Conservation (phyloP, 2,797 vertebrate species). For the Pelodytes ibericus region DNA sequence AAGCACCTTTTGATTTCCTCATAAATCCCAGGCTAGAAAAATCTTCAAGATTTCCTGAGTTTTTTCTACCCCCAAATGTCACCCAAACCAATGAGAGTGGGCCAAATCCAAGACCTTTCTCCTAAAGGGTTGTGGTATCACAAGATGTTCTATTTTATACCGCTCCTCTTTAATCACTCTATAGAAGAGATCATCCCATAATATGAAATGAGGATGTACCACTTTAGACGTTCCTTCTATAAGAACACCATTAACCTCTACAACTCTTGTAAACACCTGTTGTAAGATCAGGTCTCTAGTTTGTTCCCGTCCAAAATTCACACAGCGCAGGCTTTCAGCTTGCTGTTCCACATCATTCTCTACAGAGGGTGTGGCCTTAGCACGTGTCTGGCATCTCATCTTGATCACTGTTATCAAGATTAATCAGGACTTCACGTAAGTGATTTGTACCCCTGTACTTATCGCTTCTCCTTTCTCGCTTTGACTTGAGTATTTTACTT, state of each 20-base stretch:
- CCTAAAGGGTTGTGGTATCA: background rate
- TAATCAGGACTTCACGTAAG: background rate
- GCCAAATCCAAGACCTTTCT: background rate
- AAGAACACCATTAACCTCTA: too few relatives aligned
- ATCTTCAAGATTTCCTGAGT: background rate
- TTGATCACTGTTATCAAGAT: background rate
- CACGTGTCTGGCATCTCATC: background rate
- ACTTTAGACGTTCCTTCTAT: too few relatives aligned
- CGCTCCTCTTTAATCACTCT: background rate
- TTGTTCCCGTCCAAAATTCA: background rate
- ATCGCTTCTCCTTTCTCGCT: background rate
- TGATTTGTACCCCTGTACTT: background rate
- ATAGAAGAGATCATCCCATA: background rate
- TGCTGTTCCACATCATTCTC: background rate
- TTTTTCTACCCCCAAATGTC: background rate
- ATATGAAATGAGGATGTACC: background rate
- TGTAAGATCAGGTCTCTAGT: too few relatives aligned
- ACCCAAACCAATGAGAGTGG: background rate
- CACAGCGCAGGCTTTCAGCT: background rate
- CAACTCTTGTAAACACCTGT: too few relatives aligned
- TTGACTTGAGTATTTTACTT: background rate
- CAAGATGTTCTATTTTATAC: background rate
- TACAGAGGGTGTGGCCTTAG: background rate
- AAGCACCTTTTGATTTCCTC: background rate
- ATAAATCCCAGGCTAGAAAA: background rate